Evolutionary conservation across 2,888 invertebrate genomes (phyloP).

Genomic region (Aspidiotus destructor): DNA sequence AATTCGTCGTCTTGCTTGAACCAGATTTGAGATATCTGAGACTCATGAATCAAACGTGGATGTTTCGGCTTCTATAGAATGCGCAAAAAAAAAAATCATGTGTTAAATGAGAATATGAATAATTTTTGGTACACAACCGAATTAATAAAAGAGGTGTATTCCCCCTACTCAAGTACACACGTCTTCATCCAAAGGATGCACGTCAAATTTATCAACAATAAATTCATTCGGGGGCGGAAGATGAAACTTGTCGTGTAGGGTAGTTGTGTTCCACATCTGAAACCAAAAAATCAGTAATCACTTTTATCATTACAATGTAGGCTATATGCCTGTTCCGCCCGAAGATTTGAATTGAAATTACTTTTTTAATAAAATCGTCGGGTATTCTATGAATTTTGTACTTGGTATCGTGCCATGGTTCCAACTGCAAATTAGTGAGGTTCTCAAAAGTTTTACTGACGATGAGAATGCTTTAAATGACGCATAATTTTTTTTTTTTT

Average conservation of each 20-base stretch:
- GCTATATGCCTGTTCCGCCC: neutral
- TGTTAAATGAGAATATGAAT: neutral
- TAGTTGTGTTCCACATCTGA: constrained; percentile 59
- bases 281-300: constrained; percentile 33
- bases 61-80: constrained; percentile 49
- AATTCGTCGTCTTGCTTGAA: constrained; percentile 90
- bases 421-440: constrained; percentile 53
- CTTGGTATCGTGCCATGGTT: constrained; percentile 88
- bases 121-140: neutral
- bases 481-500: neutral
- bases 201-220: constrained; percentile 70
- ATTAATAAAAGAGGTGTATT: no score
- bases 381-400: constrained; percentile 64
- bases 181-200: constrained; percentile 54
- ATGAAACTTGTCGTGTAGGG: constrained; percentile 53
- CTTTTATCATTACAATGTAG: no score
- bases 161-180: constrained; percentile 30
- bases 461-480: constrained; percentile 53
- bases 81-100: neutral
- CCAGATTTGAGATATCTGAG: constrained; percentile 75
- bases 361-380: constrained; percentile 50
- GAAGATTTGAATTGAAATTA: constrained; percentile 39
- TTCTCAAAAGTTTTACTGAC: constrained; percentile 69
- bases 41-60: constrained; percentile 67
- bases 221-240: constrained; percentile 83